Percentiles rank a stretch among this genome's conserved stretches.
Conservation (phyloP, 1,140 invertebrate species). For the Trinorchestia longiramus region DNA sequence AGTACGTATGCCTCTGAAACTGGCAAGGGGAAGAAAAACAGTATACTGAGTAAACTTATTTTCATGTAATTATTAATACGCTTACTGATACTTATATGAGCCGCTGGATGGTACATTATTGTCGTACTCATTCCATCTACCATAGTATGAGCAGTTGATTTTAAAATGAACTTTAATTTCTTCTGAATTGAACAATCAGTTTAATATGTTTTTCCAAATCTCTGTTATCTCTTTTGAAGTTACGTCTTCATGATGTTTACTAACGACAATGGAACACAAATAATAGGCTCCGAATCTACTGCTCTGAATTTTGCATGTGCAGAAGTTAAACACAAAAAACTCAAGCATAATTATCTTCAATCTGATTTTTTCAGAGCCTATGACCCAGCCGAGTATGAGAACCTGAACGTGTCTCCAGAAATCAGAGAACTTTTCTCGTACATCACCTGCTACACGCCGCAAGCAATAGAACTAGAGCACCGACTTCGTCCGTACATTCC, state of each 20-base stretch:
- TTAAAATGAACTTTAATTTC: not conserved
- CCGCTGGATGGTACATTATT: not conserved
- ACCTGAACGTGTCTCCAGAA: constrained; percentile 84
- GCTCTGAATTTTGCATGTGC: no score
- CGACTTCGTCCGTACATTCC: constrained; percentile 95
- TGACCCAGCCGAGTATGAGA: constrained; percentile 86
- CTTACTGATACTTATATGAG: not conserved
- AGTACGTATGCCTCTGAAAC: not conserved
- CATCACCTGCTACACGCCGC: constrained; percentile 92
- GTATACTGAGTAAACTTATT: not conserved
- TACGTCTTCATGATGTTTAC: no score
- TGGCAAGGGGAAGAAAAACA: not conserved
- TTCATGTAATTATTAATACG: not conserved
- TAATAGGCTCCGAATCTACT: no score
- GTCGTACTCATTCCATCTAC: not conserved
- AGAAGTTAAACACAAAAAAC: no score
- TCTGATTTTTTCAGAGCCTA: constrained; percentile 76
- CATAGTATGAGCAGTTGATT: not conserved
- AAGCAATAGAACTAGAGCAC: constrained; percentile 89
- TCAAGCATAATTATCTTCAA: not conserved
- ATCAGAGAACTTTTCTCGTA: constrained; percentile 94
- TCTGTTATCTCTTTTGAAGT: no score
- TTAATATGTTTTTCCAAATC: not conserved
- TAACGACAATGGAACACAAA: no score
- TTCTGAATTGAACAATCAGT: not conserved